Conservation (phyloP, 1,140 invertebrate genomes). For the Temnothorax nylanderi region DNA sequence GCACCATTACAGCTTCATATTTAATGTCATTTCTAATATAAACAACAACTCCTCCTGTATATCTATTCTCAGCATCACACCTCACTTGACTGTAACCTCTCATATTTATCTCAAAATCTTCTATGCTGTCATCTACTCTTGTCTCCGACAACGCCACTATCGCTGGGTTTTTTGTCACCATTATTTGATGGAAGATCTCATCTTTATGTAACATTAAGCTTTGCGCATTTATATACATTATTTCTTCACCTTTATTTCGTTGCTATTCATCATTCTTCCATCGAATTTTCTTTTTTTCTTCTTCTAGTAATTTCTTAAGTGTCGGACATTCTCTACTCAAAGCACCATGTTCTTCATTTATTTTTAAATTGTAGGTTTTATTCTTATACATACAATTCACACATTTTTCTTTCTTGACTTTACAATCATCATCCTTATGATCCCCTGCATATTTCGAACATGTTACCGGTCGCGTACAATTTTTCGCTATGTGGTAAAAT, state of each 20-base stretch:
- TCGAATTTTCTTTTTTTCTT: not conserved
- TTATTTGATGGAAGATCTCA: too few species aligned
- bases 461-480: too few species aligned
- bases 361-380: not conserved
- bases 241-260: too few species aligned
- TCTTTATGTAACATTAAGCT: too few species aligned
- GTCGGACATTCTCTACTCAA: not conserved
- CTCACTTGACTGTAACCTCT: slow-evolving; percentile 29
- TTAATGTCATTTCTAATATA: slow-evolving; percentile 36
- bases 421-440: too few species aligned
- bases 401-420: too few species aligned
- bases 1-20: not conserved
- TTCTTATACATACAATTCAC: not conserved
- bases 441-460: too few species aligned
- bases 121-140: not conserved
- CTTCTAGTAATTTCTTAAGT: not conserved
- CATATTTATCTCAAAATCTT: slow-evolving; percentile 28
- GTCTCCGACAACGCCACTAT: slow-evolving; percentile 13
- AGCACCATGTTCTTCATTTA: not conserved
- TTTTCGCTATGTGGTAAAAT: too few species aligned
- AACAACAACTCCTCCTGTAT: slow-evolving; percentile 26
- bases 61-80: slow-evolving; percentile 54
- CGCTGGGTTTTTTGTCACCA: not conserved
- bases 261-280: not conserved
- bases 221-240: too few species aligned